Evolutionary conservation across 1,140 invertebrate genomes (phyloP).

Genomic region (Drosophila rufa): DNA sequence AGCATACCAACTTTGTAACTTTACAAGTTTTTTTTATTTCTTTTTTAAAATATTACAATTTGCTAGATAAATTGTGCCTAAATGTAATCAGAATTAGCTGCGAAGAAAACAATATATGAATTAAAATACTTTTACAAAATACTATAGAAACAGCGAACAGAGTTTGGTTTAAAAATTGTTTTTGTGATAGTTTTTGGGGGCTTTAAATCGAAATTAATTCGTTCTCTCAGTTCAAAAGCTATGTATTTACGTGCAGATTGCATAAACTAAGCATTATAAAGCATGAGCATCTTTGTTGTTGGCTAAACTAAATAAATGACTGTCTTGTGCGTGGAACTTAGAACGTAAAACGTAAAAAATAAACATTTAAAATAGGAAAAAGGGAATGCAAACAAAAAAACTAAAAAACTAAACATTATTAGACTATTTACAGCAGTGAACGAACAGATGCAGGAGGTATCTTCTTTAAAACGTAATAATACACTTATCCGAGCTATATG

Average conservation of each 20-base stretch:
- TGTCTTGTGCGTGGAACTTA: slow-evolving; percentile 77
- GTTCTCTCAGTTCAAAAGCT: slow-evolving; percentile 67
- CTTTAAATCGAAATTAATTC: slow-evolving; percentile 42
- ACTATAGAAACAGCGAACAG: slow-evolving; percentile 74
- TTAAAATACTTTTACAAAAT: slow-evolving; percentile 81
- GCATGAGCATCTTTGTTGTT: slow-evolving; percentile 72
- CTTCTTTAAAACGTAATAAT: slow-evolving; percentile 71
- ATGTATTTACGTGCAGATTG: slow-evolving; percentile 60
- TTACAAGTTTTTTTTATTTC: slow-evolving; percentile 68
- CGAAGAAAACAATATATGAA: slow-evolving; percentile 67
- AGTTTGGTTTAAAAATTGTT: slow-evolving; percentile 33
- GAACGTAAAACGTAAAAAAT: slow-evolving; percentile 39
- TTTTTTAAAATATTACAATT: slow-evolving; percentile 80
- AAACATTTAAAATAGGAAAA: slow-evolving; percentile 34
- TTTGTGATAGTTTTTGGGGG: slow-evolving; percentile 14
- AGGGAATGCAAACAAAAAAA: slow-evolving; percentile 62
- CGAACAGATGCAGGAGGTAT: slow-evolving; percentile 42
- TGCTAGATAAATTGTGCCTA: slow-evolving; percentile 79
- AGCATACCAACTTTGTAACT: slow-evolving; percentile 40
- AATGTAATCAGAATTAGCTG: slow-evolving; percentile 66
- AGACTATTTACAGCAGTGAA: slow-evolving; percentile 77
- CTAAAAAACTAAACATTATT: slow-evolving; percentile 24
- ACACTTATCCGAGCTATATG: slow-evolving; percentile 65
- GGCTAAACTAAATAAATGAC: slow-evolving; percentile 76
- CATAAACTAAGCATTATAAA: slow-evolving; percentile 71